Percentiles rank a stretch among this genome's conserved stretches.
Conservation (phyloP, 1,140 invertebrate species). For the Nasonia vitripennis region DNA sequence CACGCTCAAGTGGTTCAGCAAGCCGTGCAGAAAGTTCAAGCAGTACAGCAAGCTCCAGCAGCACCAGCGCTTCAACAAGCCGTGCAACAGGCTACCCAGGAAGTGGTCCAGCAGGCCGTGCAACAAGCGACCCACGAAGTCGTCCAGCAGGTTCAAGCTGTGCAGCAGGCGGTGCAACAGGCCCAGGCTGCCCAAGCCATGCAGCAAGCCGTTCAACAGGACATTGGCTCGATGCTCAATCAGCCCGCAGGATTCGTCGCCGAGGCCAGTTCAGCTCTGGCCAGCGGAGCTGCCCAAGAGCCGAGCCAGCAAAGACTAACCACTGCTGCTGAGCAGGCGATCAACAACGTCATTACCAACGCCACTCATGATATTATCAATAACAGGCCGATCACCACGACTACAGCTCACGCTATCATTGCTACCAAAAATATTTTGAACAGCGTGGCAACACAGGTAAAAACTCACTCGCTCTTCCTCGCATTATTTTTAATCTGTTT, state of each 20-base stretch:
- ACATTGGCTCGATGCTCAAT: conserved; percentile 71
- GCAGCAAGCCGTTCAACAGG: conserved; percentile 73
- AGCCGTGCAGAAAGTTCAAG: conserved; percentile 71
- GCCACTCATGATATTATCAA: conserved; percentile 73
- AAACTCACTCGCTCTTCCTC: too few relatives aligned
- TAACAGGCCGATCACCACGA: conserved; percentile 70
- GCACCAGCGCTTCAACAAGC: conserved; percentile 66
- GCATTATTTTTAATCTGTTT: not conserved
- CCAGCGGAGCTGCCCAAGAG: conserved; percentile 70
- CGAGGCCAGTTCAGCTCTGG: conserved; percentile 70
- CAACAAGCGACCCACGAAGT: conserved; percentile 77
- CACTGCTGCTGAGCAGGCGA: conserved; percentile 71
- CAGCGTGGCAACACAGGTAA: conserved; percentile 67
- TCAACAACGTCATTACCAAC: conserved; percentile 71
- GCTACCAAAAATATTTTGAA: conserved; percentile 73
- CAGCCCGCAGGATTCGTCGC: conserved; percentile 71
- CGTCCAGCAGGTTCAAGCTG: conserved; percentile 77
- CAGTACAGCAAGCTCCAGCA: conserved; percentile 63
- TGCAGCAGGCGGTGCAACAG: conserved; percentile 78
- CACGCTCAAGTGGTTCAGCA: conserved; percentile 74
- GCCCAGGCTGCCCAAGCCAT: conserved; percentile 73
- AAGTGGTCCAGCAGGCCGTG: conserved; percentile 78
- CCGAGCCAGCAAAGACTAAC: conserved; percentile 70
- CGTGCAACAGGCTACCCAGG: conserved; percentile 69
- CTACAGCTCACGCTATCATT: conserved; percentile 72